phyloP scores from a whole-genome alignment of 2,797 vertebrate genomes.

The Salmo trutta region DNA sequence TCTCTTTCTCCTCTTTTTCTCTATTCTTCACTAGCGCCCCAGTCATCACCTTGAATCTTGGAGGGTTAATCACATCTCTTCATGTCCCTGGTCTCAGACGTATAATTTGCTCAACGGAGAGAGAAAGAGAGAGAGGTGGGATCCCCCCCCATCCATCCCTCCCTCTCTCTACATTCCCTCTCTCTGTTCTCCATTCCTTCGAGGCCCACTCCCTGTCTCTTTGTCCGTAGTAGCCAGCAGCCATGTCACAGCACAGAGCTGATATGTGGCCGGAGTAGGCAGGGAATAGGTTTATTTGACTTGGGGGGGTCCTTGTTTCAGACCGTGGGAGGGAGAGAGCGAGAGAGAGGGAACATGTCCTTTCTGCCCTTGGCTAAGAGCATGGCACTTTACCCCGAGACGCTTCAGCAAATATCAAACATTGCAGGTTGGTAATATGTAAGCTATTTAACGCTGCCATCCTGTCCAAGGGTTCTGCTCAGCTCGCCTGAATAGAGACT shows the following conservation, averaged over 20 bases:
- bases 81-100: neutral
- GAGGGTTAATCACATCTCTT: neutral
- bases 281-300: slow-evolving; percentile 27
- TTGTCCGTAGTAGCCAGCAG: slow-evolving; percentile 48
- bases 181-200: slow-evolving; percentile 41
- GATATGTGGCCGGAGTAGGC: slow-evolving; percentile 33
- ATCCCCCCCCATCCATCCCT: neutral
- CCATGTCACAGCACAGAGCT: slow-evolving; percentile 46
- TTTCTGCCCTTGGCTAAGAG: slow-evolving; percentile 54
- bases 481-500: slow-evolving; percentile 33
- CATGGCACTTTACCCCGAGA: slow-evolving; percentile 24
- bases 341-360: neutral
- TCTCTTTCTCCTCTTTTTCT: slow-evolving; percentile 16
- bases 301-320: neutral
- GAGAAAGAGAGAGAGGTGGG: neutral
- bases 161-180: slow-evolving; percentile 1
- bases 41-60: neutral
- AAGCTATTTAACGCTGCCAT: slow-evolving; percentile 34
- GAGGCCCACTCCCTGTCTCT: slow-evolving; percentile 53
- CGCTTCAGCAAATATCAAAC: slow-evolving; percentile 57
- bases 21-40: slow-evolving; percentile 9
- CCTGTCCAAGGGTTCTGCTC: slow-evolving; percentile 29
- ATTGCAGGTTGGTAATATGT: slow-evolving; percentile 32
- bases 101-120: slow-evolving; percentile 16
- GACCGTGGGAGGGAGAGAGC: slow-evolving; percentile 9